These are phyloP conservation scores for Teleogryllus oceanicus DNA, from an alignment of 2,888 invertebrate species.

Conservation along the genomic window DNA sequence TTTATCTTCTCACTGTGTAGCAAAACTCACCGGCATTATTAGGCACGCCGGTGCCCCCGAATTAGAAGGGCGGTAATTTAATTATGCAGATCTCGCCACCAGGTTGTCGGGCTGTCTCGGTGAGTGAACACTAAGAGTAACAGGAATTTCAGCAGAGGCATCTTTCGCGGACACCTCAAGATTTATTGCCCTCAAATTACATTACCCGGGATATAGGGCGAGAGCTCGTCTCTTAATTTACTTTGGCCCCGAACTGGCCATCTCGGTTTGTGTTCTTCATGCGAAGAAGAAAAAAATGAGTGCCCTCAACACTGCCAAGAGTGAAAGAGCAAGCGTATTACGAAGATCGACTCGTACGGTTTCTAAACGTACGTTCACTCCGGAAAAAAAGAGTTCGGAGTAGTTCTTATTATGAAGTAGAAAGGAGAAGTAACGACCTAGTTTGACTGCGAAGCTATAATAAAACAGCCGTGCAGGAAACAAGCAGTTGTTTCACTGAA, in stretches of 20 bases:
- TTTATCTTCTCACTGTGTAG: too few species aligned
- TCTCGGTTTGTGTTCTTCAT: too few species aligned
- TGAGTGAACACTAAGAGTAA: not conserved
- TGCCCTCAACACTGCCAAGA: not conserved
- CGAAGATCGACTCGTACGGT: not conserved
- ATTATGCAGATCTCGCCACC: not conserved
- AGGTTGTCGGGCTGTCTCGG: not conserved
- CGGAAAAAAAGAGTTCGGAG: not conserved
- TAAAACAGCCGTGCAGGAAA: not conserved
- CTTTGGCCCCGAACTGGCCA: too few species aligned
- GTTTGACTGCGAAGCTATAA: not conserved
- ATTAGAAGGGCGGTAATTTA: not conserved
- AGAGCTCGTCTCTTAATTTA: too few species aligned
- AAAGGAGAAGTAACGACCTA: conserved; percentile 18
- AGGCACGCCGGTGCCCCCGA: too few species aligned
- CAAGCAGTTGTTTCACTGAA: not conserved
- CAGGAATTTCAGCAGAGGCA: not conserved
- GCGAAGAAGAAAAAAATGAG: too few species aligned
- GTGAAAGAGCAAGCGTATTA: not conserved
- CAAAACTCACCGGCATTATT: too few species aligned
- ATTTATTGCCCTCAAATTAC: not conserved
- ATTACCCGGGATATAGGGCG: not conserved
- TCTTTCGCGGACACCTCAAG: not conserved
- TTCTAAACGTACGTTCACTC: not conserved
- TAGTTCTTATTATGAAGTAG: conserved; percentile 8